These are phyloP conservation scores for Theocolax elegans DNA, from an alignment of 1,140 invertebrate genomes.

Conservation along the genomic window DNA sequence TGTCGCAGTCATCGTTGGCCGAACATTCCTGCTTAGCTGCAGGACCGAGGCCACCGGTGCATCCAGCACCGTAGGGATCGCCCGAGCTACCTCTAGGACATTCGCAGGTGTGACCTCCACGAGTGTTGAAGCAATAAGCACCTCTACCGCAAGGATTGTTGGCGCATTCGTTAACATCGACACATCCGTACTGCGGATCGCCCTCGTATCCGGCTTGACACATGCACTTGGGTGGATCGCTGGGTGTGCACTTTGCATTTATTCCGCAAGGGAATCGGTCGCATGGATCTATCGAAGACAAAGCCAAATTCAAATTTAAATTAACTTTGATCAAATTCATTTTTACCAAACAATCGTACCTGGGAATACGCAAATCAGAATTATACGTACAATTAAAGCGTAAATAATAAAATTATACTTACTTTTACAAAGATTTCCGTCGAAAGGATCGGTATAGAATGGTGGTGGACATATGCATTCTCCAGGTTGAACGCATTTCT, in stretches of 20 bases:
- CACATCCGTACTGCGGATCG: slow-evolving; percentile 83
- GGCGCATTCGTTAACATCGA: slow-evolving; percentile 85
- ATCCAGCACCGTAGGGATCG: slow-evolving; percentile 85
- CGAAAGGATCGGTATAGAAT: slow-evolving; percentile 82
- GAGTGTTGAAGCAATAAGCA: slow-evolving; percentile 87
- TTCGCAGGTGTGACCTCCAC: slow-evolving; percentile 85
- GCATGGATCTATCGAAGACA: slow-evolving; percentile 72
- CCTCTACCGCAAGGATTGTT: slow-evolving; percentile 85
- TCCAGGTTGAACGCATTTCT: slow-evolving; percentile 90
- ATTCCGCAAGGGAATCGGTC: slow-evolving; percentile 89
- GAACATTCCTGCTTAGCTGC: slow-evolving; percentile 73
- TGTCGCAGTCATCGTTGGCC: slow-evolving; percentile 81
- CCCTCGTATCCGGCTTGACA: slow-evolving; percentile 87
- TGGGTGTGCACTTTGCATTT: slow-evolving; percentile 92
- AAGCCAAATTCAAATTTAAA: neutral
- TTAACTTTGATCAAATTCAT: neutral
- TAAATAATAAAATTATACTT: slow-evolving; percentile 41
- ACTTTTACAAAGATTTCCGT: slow-evolving; percentile 88
- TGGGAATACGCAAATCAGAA: neutral
- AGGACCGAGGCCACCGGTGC: slow-evolving; percentile 70
- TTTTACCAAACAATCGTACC: neutral
- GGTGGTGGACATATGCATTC: slow-evolving; percentile 90
- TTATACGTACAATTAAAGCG: neutral
- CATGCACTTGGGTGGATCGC: slow-evolving; percentile 88
- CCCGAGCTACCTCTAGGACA: slow-evolving; percentile 84